These are phyloP conservation scores for Cisticola juncidis DNA, from an alignment of 2,113 vertebrate species.

Conservation along the genomic window DNA sequence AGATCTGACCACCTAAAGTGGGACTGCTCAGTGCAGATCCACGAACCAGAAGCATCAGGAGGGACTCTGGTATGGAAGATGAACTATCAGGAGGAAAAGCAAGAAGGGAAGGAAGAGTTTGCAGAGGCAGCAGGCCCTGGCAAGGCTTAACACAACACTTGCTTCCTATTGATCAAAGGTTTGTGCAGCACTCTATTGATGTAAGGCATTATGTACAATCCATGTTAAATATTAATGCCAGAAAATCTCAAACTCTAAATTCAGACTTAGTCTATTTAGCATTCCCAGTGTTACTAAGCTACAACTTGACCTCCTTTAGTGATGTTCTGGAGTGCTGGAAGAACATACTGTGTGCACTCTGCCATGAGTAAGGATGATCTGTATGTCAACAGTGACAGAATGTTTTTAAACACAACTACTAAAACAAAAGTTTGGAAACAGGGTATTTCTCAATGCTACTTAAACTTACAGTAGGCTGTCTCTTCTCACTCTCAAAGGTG, in stretches of 20 bases:
- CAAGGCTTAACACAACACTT: background rate
- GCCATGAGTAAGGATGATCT: background rate
- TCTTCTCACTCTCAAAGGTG: background rate
- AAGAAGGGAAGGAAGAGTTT: fast-evolving
- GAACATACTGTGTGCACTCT: background rate
- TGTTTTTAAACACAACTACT: background rate
- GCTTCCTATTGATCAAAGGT: background rate
- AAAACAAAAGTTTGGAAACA: background rate
- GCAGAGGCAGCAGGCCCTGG: fast-evolving
- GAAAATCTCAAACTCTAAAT: background rate
- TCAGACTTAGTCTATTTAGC: background rate
- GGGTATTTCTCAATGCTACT: background rate
- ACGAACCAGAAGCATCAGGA: background rate
- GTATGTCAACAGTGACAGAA: background rate
- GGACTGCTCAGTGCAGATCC: background rate
- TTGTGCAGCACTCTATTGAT: background rate
- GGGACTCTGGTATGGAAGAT: background rate
- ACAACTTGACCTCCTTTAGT: background rate
- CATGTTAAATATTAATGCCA: slow-evolving; percentile 37
- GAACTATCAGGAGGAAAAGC: background rate
- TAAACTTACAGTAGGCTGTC: background rate
- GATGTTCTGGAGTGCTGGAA: background rate
- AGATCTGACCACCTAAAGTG: background rate
- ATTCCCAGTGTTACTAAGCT: background rate
- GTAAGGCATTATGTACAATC: background rate